Evolutionary conservation across 2,113 vertebrate genomes (phyloP).

Genomic region (Oncorhynchus mykiss): DNA sequence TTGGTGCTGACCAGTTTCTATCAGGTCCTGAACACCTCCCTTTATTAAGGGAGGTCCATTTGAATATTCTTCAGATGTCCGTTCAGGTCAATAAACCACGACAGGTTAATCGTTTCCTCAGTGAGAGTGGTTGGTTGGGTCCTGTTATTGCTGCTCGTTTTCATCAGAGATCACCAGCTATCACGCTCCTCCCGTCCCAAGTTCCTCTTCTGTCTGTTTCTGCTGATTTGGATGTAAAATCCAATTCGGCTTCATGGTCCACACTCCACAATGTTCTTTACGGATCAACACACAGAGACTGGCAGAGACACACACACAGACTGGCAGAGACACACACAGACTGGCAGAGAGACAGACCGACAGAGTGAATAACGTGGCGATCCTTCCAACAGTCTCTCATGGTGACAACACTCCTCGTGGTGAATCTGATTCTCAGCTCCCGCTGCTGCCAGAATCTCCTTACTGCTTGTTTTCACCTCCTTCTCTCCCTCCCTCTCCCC

Average conservation of each 20-base stretch:
- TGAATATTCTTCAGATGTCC: too few species aligned
- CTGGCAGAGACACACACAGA: background rate
- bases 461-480: background rate
- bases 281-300: conserved; percentile 31
- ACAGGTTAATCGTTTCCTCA: too few species aligned
- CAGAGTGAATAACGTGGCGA: conserved; percentile 33
- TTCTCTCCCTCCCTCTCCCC: background rate
- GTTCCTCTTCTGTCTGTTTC: conserved; percentile 48
- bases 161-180: conserved; percentile 33
- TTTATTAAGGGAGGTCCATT: too few species aligned
- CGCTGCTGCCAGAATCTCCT: conserved; percentile 26
- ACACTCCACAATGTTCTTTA: conserved; percentile 24
- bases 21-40: too few species aligned
- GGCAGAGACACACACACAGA: conserved; percentile 15
- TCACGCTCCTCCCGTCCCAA: conserved; percentile 38
- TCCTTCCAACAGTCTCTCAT: conserved; percentile 42
- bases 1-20: too few species aligned
- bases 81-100: too few species aligned
- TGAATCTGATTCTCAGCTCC: conserved; percentile 35
- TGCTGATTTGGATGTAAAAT: conserved; percentile 28
- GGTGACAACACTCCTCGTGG: conserved; percentile 41
- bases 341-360: conserved; percentile 18
- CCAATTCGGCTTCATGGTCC: conserved; percentile 37
- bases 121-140: background rate
- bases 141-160: background rate